Base-by-base conservation (phyloP, 1,140 invertebrate genomes). In the Contarinia nasturtii region DNA sequence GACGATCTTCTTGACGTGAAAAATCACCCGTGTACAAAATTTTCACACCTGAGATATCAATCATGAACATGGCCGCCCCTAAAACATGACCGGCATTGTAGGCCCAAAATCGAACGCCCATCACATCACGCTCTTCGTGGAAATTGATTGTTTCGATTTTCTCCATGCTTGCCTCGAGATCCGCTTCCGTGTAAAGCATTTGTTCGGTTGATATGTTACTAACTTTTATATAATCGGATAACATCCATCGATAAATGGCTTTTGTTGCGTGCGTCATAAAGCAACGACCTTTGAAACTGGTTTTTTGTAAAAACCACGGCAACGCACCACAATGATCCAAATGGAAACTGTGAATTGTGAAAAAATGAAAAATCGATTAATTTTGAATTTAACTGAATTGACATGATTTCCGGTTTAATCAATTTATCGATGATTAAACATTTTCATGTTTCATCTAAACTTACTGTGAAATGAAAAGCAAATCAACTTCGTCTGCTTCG, bases 221-320 rank as follows among this genome's bases (percentile, higher is more conserved):
- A 44, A 98, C 94, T 84, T 98, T 98, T 48, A 98, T 97, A 58
- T 94, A 98, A 78, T 99, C 96, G 0, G 94, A 95, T 0, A 99
- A 68, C 17, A 99, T 73, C 93, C 94, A 98, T 53, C 94, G 73
- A 62, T 98, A 99, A 57, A 99, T 99, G 15, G 95, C 95, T 75
- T 99, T 99, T 0, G 96, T 97, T 2, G 96, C 95, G 64, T 99
- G 96, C 0, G 96, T 99, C 96, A 99, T 99, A 58, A 96, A 98
- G 63, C 94, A 98, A 51, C 92, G 73, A 3, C 95, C 95, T 63
- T 93, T 95, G 60, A 99, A 98, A 46, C 82, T 89, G 0, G 96
- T 99, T 63, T 98, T 98, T 55, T 85, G 79, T 14, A 99, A 68
- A 63, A 99, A 97, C 90, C 93, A 99, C 0, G 96, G 96, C 48